These are phyloP conservation scores for Coboldia fuscipes DNA, from an alignment of 1,140 invertebrate species.

Conservation along the genomic window DNA sequence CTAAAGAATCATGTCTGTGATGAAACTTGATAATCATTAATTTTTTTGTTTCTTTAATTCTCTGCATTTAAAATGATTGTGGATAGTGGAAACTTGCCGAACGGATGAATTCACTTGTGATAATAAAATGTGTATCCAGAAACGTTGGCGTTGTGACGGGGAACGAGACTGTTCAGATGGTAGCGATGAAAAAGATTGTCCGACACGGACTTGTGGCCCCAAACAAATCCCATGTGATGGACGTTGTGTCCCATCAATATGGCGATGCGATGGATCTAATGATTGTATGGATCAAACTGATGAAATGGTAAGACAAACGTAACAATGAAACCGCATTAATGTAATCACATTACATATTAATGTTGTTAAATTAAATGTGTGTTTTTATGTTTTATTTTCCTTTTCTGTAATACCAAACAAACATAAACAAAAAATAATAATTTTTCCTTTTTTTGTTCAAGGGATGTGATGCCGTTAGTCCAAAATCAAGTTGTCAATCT, in stretches of 20 bases:
- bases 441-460: slow-evolving; percentile 11
- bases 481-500: slow-evolving; percentile 31
- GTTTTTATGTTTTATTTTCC: background rate
- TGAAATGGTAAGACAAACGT: too few relatives aligned
- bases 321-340: too few relatives aligned
- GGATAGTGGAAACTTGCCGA: slow-evolving; percentile 65
- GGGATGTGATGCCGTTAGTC: slow-evolving; percentile 29
- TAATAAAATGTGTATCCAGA: slow-evolving; percentile 43
- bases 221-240: too few relatives aligned
- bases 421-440: background rate
- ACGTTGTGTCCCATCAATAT: slow-evolving; percentile 47
- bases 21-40: background rate
- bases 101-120: slow-evolving; percentile 70
- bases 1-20: too few relatives aligned
- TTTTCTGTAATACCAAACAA: background rate
- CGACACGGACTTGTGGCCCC: slow-evolving; percentile 40
- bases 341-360: too few relatives aligned
- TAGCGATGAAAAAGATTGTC: slow-evolving; percentile 61
- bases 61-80: too few relatives aligned
- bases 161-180: slow-evolving; percentile 63
- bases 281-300: slow-evolving; percentile 48
- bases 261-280: slow-evolving; percentile 40
- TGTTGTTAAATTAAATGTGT: too few relatives aligned
- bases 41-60: too few relatives aligned
- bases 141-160: slow-evolving; percentile 66